A percentile compares a stretch with the other conserved stretches of the same genome.
Evolutionary conservation across 2,113 vertebrate species (phyloP).

Genomic region (Origma solitaria): DNA sequence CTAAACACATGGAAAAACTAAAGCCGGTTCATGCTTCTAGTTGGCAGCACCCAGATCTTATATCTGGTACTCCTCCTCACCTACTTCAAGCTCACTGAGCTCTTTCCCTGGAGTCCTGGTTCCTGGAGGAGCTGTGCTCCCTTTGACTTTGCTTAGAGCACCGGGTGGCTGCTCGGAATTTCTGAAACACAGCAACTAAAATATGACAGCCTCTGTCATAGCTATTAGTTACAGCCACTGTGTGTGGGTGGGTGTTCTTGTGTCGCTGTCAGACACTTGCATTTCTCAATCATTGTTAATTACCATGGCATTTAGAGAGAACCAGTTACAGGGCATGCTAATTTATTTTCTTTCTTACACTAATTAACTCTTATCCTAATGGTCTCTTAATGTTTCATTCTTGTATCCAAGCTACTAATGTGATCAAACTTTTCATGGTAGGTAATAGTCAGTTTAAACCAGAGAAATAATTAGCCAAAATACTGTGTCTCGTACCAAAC

Average conservation of each 20-base stretch:
- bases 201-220: slow-evolving; percentile 33
- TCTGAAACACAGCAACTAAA: slow-evolving; percentile 4
- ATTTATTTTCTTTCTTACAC: neutral
- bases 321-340: neutral
- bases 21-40: neutral
- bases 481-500: neutral
- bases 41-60: neutral
- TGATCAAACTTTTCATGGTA: neutral
- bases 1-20: neutral
- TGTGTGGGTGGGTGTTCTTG: slow-evolving; percentile 20
- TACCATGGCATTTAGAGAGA: neutral
- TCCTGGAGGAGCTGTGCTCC: neutral
- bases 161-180: neutral
- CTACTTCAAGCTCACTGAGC: neutral
- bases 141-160: slow-evolving; percentile 36
- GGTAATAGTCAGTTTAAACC: neutral
- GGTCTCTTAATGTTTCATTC: neutral
- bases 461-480: neutral
- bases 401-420: neutral
- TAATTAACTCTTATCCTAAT: neutral
- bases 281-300: slow-evolving; percentile 52
- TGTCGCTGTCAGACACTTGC: neutral
- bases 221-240: slow-evolving; percentile 15
- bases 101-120: neutral
- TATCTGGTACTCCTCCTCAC: neutral